Conservation (phyloP, 2,113 vertebrate species). For the Syngnathus scovelli region DNA sequence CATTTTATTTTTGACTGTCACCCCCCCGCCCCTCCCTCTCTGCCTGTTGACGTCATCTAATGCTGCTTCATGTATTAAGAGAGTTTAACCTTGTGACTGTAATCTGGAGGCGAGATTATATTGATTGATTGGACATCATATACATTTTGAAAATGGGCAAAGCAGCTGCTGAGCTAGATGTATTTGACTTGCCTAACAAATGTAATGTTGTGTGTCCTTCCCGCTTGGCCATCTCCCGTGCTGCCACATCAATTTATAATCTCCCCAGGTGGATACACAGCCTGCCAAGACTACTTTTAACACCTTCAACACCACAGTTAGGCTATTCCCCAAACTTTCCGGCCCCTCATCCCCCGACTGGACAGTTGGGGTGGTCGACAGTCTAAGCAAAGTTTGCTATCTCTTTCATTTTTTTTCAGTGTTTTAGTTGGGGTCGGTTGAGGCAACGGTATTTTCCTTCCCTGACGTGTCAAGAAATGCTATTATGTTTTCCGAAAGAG, state of each 20-base stretch:
- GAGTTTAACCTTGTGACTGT: constrained; percentile 52
- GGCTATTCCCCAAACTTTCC: neutral
- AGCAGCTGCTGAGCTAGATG: constrained; percentile 30
- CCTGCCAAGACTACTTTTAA: constrained; percentile 29
- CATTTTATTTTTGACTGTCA: neutral
- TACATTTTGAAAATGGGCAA: constrained; percentile 59
- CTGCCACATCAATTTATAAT: constrained; percentile 57
- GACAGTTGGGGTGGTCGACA: constrained; percentile 24
- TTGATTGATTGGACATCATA: constrained; percentile 57
- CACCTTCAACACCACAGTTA: constrained; percentile 32
- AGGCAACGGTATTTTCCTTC: too few relatives aligned
- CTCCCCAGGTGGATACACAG: constrained; percentile 45
- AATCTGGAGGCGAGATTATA: constrained; percentile 54
- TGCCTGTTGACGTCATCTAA: constrained; percentile 23
- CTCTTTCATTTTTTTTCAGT: constrained; percentile 9
- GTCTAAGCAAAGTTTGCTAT: constrained; percentile 32
- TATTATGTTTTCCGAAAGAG: too few relatives aligned
- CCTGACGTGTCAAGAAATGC: too few relatives aligned
- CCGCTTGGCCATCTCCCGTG: constrained; percentile 25
- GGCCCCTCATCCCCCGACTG: constrained; percentile 12
- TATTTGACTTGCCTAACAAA: constrained; percentile 49
- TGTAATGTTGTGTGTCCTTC: constrained; percentile 38
- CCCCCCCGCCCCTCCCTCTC: neutral
- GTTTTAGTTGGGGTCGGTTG: too few relatives aligned
- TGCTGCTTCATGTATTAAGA: constrained; percentile 32